Percentiles rank a stretch among this genome's conserved stretches.
Conservation (phyloP, 1,140 invertebrate species). For the Rhyacophila brunnea region DNA sequence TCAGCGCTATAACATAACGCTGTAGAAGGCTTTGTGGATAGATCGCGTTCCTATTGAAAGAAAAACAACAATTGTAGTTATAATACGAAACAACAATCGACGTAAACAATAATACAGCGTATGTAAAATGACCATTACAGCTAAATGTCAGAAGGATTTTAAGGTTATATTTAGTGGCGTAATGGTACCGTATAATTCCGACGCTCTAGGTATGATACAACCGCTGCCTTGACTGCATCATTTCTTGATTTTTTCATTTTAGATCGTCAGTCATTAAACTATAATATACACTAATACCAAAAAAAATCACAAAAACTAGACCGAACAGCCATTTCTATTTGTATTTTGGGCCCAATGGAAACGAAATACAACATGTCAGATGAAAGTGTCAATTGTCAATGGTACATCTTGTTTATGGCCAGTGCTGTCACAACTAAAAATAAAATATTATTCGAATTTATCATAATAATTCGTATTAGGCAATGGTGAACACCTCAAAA, state of each 20-base stretch:
- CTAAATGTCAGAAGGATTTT: constrained; percentile 5
- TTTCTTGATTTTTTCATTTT: constrained; percentile 42
- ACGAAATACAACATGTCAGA: constrained; percentile 12
- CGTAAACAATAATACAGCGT: constrained; percentile 10
- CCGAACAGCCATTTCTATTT: constrained; percentile 24
- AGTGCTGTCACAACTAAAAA: not conserved
- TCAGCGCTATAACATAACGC: constrained; percentile 49
- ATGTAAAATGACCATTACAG: not conserved
- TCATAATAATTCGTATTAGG: too few relatives aligned
- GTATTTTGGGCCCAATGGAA: constrained; percentile 19
- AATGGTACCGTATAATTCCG: constrained; percentile 52
- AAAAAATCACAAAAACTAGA: constrained; percentile 7
- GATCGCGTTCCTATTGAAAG: constrained; percentile 46
- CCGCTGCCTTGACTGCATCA: constrained; percentile 52
- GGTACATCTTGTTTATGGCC: not conserved
- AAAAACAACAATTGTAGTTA: constrained; percentile 9
- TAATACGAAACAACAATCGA: not conserved
- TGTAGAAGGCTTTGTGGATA: constrained; percentile 44
- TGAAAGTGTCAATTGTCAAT: constrained; percentile 15
- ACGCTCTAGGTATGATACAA: constrained; percentile 53
- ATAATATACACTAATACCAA: constrained; percentile 14
- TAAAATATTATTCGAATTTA: too few relatives aligned
- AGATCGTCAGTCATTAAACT: constrained; percentile 3
- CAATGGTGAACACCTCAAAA: too few relatives aligned
- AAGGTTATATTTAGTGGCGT: constrained; percentile 22